Percentiles rank a stretch among this genome's conserved stretches.
phyloP scores from a whole-genome alignment of 1,140 invertebrate species.

The Yoshiicerus persimilis region DNA sequence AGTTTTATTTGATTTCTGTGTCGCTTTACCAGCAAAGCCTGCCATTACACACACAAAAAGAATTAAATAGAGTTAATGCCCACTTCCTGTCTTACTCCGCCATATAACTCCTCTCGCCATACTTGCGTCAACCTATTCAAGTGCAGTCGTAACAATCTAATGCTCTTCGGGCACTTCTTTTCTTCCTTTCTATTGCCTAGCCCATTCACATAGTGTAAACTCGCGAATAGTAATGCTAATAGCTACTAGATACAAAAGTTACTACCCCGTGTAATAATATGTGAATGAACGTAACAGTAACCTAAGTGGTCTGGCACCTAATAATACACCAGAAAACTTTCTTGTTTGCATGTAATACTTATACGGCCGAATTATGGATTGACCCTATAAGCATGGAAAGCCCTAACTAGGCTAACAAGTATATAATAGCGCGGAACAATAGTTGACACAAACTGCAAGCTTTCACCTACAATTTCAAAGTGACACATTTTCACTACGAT shows the following conservation, averaged over 20 bases:
- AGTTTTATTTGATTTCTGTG: slow-evolving; percentile 34
- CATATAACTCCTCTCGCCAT: neutral
- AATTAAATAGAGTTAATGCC: neutral
- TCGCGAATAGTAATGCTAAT: too few species aligned
- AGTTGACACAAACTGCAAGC: neutral
- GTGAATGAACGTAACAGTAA: too few species aligned
- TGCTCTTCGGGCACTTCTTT: too few species aligned
- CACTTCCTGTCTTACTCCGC: neutral
- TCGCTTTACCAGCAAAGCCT: slow-evolving; percentile 39
- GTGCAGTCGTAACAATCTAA: neutral
- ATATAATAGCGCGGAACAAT: neutral
- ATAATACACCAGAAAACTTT: too few species aligned
- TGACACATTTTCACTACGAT: neutral
- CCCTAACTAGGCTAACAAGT: neutral
- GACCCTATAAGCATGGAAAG: neutral
- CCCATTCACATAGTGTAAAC: too few species aligned
- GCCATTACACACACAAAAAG: neutral
- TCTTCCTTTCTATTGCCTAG: too few species aligned
- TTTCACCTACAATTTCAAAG: neutral
- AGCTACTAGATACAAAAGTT: too few species aligned
- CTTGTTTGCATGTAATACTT: too few species aligned
- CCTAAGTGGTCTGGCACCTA: too few species aligned
- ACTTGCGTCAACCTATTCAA: neutral
- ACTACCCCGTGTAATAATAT: neutral
- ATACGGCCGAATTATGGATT: too few species aligned